A percentile compares a stretch with the other conserved stretches of the same genome.
Conservation (phyloP, 2,113 vertebrate species). For the Colinus virginianus region DNA sequence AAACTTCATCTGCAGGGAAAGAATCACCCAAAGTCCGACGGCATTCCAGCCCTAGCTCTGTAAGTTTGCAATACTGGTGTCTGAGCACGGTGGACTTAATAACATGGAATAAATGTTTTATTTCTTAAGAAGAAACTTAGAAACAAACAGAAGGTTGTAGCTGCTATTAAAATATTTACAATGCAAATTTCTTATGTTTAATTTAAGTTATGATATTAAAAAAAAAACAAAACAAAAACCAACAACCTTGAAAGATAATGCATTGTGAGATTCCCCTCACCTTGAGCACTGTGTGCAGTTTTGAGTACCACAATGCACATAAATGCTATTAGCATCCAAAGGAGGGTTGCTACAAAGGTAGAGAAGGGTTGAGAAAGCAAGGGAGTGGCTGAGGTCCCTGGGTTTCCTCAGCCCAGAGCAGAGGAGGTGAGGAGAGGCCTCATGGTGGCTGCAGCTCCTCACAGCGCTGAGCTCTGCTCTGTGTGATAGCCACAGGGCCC, state of each 20-base stretch:
- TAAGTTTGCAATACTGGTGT: conserved; percentile 75
- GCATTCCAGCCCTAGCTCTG: conserved; percentile 96
- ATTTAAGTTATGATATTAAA: background rate
- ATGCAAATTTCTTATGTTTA: background rate
- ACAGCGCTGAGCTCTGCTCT: no score
- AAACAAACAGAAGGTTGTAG: background rate
- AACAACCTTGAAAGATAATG: background rate
- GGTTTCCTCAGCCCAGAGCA: background rate
- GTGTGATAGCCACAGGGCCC: no score
- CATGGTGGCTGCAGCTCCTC: background rate
- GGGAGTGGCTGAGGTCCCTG: background rate
- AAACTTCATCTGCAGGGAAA: conserved; percentile 86
- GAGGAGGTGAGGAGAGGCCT: background rate
- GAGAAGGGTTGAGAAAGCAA: background rate
- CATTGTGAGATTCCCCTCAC: background rate
- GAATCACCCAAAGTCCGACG: conserved; percentile 93
- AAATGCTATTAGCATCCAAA: background rate
- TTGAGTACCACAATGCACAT: background rate
- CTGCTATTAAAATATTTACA: background rate
- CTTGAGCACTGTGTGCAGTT: background rate
- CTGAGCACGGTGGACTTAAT: background rate
- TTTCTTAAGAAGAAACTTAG: background rate
- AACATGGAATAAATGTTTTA: background rate
- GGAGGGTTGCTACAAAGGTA: background rate
- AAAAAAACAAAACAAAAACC: background rate